Conservation (phyloP, 2,113 vertebrate species). For the Anser brachyrhynchus region DNA sequence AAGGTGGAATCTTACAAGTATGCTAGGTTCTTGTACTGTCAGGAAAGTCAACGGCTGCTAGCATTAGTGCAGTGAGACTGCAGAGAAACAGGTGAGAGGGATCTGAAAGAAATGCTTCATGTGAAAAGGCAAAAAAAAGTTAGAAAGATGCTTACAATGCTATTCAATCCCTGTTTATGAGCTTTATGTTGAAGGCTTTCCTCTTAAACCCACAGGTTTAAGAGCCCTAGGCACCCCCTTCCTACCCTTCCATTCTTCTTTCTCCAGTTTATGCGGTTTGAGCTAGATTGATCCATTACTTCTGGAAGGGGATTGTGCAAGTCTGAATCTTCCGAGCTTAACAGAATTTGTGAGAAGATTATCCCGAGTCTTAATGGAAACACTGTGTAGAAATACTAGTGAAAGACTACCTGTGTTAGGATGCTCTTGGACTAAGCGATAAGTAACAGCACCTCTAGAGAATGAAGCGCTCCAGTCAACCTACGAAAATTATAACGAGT, state of each 20-base stretch:
- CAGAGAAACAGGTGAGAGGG: neutral
- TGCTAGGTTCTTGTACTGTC: neutral
- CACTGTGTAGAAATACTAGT: neutral
- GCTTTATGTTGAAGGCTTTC: neutral
- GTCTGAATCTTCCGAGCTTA: neutral
- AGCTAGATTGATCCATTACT: neutral
- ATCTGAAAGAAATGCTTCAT: neutral
- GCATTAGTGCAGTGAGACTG: neutral
- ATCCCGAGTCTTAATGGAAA: neutral
- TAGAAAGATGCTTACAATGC: neutral
- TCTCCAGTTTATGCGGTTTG: neutral
- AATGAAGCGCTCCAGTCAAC: neutral
- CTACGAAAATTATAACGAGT: neutral
- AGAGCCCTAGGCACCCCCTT: neutral
- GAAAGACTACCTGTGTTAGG: neutral
- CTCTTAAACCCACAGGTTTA: neutral
- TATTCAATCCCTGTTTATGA: neutral
- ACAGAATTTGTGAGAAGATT: neutral
- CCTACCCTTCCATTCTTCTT: neutral
- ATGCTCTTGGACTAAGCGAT: neutral
- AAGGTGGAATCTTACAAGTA: neutral
- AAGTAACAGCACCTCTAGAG: conserved; percentile 3
- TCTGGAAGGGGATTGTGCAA: neutral
- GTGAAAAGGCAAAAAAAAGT: too few relatives aligned
- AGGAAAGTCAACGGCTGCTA: neutral